Conservation (phyloP, 2,797 vertebrate genomes). For the Petrocephalus schoutedeni region DNA sequence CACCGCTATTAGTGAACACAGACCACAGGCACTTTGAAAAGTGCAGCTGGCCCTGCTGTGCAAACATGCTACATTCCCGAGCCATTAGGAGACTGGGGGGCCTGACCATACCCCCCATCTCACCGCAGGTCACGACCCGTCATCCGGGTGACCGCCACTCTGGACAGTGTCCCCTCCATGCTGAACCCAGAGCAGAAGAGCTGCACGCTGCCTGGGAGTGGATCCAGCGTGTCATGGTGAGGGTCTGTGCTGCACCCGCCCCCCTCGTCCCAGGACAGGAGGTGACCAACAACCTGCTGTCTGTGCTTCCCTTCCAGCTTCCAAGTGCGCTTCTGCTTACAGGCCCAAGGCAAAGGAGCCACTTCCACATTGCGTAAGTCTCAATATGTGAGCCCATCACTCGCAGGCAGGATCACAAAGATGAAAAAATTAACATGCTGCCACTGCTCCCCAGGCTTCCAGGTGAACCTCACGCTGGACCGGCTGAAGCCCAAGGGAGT, state of each 20-base stretch:
- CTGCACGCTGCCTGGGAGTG: conserved; percentile 54
- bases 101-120: neutral
- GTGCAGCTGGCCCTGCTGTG: conserved; percentile 3
- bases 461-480: conserved; percentile 71
- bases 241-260: conserved; percentile 11
- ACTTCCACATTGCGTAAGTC: conserved; percentile 65
- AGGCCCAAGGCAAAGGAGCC: conserved; percentile 65
- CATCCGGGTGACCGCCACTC: conserved; percentile 63
- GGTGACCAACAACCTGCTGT: neutral
- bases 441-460: conserved; percentile 57
- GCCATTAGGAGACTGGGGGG: neutral
- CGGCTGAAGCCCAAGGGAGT: conserved; percentile 75
- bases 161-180: conserved; percentile 69
- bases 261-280: neutral
- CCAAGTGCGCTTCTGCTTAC: conserved; percentile 71
- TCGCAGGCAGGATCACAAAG: neutral
- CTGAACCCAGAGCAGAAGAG: conserved; percentile 70
- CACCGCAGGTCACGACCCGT: conserved; percentile 66
- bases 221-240: conserved; percentile 69
- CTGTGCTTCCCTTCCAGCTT: conserved; percentile 52
- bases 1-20: neutral
- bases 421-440: conserved; percentile 21
- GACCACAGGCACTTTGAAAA: neutral
- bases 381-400: neutral
- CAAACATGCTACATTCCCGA: neutral